A percentile compares a stretch with the other conserved stretches of the same genome.
These are phyloP conservation scores for Marmota monax DNA, from an alignment of 2,113 vertebrate species.

Conservation along the genomic window DNA sequence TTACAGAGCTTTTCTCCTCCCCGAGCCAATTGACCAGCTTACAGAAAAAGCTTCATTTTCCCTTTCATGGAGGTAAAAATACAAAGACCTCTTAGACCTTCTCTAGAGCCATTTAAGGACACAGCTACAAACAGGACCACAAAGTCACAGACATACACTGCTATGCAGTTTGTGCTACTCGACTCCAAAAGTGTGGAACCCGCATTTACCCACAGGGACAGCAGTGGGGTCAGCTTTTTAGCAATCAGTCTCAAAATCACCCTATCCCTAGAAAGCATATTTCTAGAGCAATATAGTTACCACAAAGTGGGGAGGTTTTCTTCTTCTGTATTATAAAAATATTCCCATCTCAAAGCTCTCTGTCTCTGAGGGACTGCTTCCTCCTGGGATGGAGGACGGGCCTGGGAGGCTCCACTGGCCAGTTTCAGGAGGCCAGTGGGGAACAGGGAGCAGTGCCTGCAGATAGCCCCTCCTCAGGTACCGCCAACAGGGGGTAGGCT, in stretches of 20 bases:
- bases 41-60: constrained; percentile 79
- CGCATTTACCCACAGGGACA: constrained; percentile 80
- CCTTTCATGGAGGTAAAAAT: constrained; percentile 74
- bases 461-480: constrained; percentile 59
- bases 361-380: constrained; percentile 80
- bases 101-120: constrained; percentile 80
- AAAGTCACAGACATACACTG: constrained; percentile 73
- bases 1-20: constrained; percentile 76
- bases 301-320: constrained; percentile 70
- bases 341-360: constrained; percentile 82
- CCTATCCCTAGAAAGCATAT: constrained; percentile 81
- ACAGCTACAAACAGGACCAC: constrained; percentile 80
- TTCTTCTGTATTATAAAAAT: constrained; percentile 88
- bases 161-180: constrained; percentile 78
- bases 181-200: constrained; percentile 84
- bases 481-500: background rate
- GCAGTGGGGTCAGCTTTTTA: constrained; percentile 79
- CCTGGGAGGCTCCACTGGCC: constrained; percentile 62
- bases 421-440: constrained; percentile 45
- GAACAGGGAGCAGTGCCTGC: constrained; percentile 27
- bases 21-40: constrained; percentile 62
- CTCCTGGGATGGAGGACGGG: constrained; percentile 65
- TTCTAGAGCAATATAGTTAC: constrained; percentile 75
- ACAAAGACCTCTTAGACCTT: constrained; percentile 76
- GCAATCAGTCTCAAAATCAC: constrained; percentile 77